Evolutionary conservation across 1,140 invertebrate species (phyloP), one percentile per base, ranked within the genome.

Genomic region (Arctopsyche grandis): DNA sequence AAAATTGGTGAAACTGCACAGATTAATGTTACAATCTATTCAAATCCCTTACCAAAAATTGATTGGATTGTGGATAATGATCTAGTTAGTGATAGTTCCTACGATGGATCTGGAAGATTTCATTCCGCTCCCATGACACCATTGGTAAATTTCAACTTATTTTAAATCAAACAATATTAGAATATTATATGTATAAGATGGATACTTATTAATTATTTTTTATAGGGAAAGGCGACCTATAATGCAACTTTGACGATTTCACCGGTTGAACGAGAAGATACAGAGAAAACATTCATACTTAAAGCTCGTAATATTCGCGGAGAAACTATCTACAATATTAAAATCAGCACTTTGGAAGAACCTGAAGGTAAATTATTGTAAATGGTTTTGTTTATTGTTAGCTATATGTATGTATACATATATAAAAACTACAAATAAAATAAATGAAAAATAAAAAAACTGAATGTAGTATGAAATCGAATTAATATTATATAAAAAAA

Each of bases 251-350:
- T 95, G 73, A 87, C 89, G 14, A 91, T 95, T 79, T 87, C 90
- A 9, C 89, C 87, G 19, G 90, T 95, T 44, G 91, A 91, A n/a
- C 93, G 93, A 80, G 92, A 93, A 76, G 93, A 94, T 82, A 94
- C 93, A 0, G 93, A 94, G 29, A 91, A 91, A 66, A 89, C 89
- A 0, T 94, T 93, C 85, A 86, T 89, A 81, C 86, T 95, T 78
- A 87, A 87, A 43, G 93, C 93, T 0, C 86, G 86, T 81, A 95
- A 94, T 83, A 89, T 89, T 10, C 87, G 92, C 77, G 94, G 94
- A 48, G 83, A 86, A 43, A 87, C 89, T 75, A 89, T 91, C 69
- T 94, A 94, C 83, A 84, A 83, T 12, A 89, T 95, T 56, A 84
- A 90, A 56, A 91, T 95, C 80, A 94, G 93, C 80, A 93, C 92